Conservation (phyloP, 2,113 vertebrate genomes). For the Trinectes maculatus region DNA sequence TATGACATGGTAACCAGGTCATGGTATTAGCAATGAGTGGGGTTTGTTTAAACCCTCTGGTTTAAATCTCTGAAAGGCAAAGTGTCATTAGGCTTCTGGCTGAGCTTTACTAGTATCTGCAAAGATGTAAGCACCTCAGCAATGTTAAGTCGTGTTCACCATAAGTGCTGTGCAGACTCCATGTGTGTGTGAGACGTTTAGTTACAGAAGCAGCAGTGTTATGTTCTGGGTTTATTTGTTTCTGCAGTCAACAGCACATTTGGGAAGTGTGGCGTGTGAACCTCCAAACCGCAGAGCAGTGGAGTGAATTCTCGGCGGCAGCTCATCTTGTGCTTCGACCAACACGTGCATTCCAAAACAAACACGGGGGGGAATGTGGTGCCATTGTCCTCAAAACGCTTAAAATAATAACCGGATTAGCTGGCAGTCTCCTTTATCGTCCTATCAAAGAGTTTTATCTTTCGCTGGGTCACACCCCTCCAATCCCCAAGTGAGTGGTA, state of each 20-base stretch:
- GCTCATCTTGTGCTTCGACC: neutral
- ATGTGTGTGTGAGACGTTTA: constrained; percentile 5
- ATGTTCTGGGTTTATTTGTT: no score
- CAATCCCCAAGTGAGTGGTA: neutral
- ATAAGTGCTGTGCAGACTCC: constrained; percentile 5
- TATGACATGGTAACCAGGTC: constrained; percentile 23
- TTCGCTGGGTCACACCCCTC: constrained; percentile 1
- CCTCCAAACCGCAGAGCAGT: neutral
- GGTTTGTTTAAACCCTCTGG: constrained; percentile 48
- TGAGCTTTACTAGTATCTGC: constrained; percentile 34
- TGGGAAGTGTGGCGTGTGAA: constrained; percentile 3
- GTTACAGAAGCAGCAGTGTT: neutral
- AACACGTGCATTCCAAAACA: constrained; percentile 5
- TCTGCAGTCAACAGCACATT: constrained; percentile 1
- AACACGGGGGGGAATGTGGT: neutral
- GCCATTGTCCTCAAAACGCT: constrained; percentile 23
- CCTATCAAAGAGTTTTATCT: constrained; percentile 26
- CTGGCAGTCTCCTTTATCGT: constrained; percentile 5
- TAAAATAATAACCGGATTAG: constrained; percentile 16
- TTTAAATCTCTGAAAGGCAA: constrained; percentile 34
- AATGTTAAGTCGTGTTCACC: constrained; percentile 48
- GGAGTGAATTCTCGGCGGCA: neutral
- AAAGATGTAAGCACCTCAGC: constrained; percentile 52
- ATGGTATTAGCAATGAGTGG: constrained; percentile 38
- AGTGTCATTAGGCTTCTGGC: constrained; percentile 30